Conservation (phyloP, 2,113 vertebrate genomes). For the Pungitius pungitius region DNA sequence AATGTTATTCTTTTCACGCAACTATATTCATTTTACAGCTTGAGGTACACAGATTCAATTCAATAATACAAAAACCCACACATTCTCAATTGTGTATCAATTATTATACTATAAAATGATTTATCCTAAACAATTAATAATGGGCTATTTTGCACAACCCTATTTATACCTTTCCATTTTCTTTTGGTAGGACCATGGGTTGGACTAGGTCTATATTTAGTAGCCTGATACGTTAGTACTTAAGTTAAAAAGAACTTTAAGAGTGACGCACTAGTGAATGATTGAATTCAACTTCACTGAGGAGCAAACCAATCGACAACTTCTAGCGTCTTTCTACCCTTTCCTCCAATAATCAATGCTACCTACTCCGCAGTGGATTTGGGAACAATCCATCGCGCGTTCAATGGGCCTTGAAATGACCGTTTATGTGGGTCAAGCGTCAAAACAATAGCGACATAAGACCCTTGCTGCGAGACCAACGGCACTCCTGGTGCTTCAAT, state of each 20-base stretch:
- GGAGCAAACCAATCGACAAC: constrained; percentile 23
- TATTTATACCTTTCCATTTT: neutral
- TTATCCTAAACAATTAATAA: neutral
- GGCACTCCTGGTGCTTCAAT: constrained; percentile 57
- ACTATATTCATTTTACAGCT: neutral
- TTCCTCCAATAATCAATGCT: constrained; percentile 67
- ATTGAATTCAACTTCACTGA: neutral
- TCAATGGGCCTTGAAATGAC: constrained; percentile 84
- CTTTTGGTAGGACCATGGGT: neutral
- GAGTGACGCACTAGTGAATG: neutral
- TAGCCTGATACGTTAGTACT: neutral
- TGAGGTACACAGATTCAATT: neutral
- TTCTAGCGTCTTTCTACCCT: constrained; percentile 32
- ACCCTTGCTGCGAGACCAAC: constrained; percentile 76
- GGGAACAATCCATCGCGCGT: constrained; percentile 78
- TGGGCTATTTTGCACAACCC: neutral
- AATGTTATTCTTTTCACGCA: neutral
- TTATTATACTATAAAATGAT: neutral
- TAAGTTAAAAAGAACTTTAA: neutral
- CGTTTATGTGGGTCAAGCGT: constrained; percentile 72
- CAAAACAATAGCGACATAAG: constrained; percentile 77
- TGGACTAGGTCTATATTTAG: neutral
- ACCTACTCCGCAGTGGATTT: constrained; percentile 63
- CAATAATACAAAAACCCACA: neutral
- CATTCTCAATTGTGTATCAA: neutral